A percentile compares a stretch with the other conserved stretches of the same genome.
phyloP scores from a whole-genome alignment of 2,888 invertebrate species.

The Priocnemis perturbator region DNA sequence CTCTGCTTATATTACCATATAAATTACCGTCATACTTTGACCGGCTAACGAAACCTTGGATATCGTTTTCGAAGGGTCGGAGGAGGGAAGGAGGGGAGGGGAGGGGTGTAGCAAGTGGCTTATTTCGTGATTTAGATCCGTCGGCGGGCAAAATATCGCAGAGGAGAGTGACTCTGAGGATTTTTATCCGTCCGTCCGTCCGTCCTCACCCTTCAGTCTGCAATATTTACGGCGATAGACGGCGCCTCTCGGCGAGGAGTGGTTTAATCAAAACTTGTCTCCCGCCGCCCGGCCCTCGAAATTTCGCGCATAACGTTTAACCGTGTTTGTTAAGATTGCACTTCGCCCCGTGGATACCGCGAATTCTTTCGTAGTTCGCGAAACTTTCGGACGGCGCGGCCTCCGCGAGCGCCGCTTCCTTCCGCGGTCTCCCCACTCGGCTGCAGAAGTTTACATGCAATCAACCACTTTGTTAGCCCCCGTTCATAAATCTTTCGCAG shows the following conservation, averaged over 20 bases:
- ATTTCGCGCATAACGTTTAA: too few species aligned
- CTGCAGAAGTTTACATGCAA: too few species aligned
- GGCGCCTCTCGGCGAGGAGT: neutral
- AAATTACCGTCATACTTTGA: constrained; percentile 40
- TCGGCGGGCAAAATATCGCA: neutral
- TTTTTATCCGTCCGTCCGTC: neutral
- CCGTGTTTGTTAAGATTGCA: too few species aligned
- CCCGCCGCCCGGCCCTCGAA: neutral
- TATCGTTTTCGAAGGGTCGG: constrained; percentile 18
- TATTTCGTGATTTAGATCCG: constrained; percentile 8
- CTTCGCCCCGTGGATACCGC: too few species aligned
- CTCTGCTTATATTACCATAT: constrained; percentile 43
- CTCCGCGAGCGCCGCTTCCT: too few species aligned
- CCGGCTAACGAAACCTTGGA: constrained; percentile 33
- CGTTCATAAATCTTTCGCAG: too few species aligned
- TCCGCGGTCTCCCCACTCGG: too few species aligned
- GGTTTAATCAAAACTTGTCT: constrained; percentile 7
- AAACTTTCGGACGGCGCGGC: too few species aligned
- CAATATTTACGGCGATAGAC: constrained; percentile 6
- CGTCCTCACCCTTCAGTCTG: neutral
- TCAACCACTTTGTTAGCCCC: too few species aligned
- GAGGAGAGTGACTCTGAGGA: neutral
- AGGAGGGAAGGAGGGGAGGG: neutral
- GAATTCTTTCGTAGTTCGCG: too few species aligned
- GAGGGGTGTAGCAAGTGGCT: neutral